Evolutionary conservation across 2,113 vertebrate genomes (phyloP), one percentile per base, ranked within the genome.

Genomic region (Columba janthina): DNA sequence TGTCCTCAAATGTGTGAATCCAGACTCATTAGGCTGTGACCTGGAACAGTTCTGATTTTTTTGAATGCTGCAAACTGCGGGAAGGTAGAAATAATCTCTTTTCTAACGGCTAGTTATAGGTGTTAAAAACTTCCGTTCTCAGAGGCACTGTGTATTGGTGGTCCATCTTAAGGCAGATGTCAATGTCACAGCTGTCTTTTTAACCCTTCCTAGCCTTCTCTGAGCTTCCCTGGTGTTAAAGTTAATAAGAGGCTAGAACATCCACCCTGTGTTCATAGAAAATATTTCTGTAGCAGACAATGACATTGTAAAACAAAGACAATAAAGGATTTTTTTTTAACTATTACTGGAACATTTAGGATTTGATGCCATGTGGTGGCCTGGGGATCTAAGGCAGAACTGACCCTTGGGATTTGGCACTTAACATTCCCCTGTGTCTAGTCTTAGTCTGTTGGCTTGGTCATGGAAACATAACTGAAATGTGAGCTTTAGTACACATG

Each of bases 31-130:
- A 74, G 78, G 34, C 53, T 7, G 22, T 84, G 94, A 88, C 79
- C 82, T 93, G 77, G 60, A 95, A 95, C 46, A 83, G 58, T 90
- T 89, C 57, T 90, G 51, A 50, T 51, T 92, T 86, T 86, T 86
- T 93, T 32, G 32, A 94, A 84, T 60, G 24, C 53, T 85, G 76
- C 57, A 60, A 25, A 81, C 1, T 34, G 12, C 20, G 5, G 15
- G 6, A 22, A 15, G 10, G 24, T 12, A 1, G 10, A 17, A 57
- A 66, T 15, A 25, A n/a, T n/a, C 15, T 65, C 31, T 50, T 82
- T n/a, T 62, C 54, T 85, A 40, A 57, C 62, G 53, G 44, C 53
- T 69, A 28, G 19, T 53, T 91, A 46, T 5, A 61, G 67, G 58
- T 70, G 36, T 93, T 87, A 82, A 65, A 84, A 92, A 26, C 36